These are phyloP conservation scores for Noctua pronuba DNA, from an alignment of 2,888 invertebrate species.

Conservation along the genomic window DNA sequence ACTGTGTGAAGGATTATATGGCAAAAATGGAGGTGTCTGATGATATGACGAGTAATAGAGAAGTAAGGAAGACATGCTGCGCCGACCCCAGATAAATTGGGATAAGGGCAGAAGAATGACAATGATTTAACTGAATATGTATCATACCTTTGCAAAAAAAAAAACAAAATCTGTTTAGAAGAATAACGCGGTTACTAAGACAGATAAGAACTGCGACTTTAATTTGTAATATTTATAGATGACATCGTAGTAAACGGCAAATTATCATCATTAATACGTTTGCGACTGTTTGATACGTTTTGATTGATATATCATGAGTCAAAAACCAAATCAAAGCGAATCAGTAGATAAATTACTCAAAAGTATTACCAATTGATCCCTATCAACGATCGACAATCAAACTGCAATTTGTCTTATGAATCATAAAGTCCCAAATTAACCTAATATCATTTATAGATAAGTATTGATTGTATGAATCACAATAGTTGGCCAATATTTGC, in stretches of 20 bases:
- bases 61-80: neutral
- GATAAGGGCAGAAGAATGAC: neutral
- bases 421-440: constrained; percentile 7
- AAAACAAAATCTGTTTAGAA: neutral
- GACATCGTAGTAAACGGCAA: neutral
- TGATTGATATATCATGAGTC: neutral
- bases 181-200: neutral
- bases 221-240: neutral
- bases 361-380: neutral
- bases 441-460: neutral
- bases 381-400: constrained; percentile 6
- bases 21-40: neutral
- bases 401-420: neutral
- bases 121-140: neutral
- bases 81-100: neutral
- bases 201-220: neutral
- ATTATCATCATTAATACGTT: neutral
- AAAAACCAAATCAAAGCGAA: constrained; percentile 4
- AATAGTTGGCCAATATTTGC: neutral
- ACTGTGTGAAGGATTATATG: neutral
- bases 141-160: too few species aligned
- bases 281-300: neutral
- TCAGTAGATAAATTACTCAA: constrained; percentile 7
- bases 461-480: neutral
- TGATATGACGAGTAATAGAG: neutral